Conservation (phyloP, 2,113 vertebrate genomes). For the Pelobates fuscus region DNA sequence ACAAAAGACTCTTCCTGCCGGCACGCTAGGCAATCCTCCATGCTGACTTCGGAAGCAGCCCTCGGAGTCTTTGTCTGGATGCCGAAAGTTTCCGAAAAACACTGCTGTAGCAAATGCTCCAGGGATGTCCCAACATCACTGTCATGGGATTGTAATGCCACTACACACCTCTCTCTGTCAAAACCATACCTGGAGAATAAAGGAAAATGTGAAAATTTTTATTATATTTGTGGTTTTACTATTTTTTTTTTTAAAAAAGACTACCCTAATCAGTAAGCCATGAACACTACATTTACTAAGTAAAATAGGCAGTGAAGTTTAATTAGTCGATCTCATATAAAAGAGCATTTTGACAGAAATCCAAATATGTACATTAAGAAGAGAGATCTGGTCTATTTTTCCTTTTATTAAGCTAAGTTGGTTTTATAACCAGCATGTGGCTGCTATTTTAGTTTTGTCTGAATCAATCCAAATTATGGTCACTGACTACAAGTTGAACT, state of each 20-base stretch:
- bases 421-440: no score
- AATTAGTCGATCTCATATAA: no score
- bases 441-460: no score
- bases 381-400: no score
- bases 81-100: slow-evolving; percentile 80
- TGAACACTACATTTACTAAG: no score
- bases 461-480: no score
- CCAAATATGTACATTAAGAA: no score
- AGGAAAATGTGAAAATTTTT: not conserved
- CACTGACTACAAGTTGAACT: no score
- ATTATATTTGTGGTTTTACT: not conserved
- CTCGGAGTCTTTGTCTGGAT: slow-evolving; percentile 66
- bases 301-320: no score
- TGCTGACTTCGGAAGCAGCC: slow-evolving; percentile 57
- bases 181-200: slow-evolving; percentile 84
- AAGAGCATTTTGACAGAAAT: no score
- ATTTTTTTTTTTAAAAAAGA: no score
- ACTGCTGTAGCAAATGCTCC: slow-evolving; percentile 81
- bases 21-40: slow-evolving; percentile 80
- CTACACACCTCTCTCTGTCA: slow-evolving; percentile 76
- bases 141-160: slow-evolving; percentile 71
- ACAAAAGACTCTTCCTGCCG: slow-evolving; percentile 88
- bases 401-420: no score
- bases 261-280: not conserved
- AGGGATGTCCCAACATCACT: slow-evolving; percentile 88